phyloP scores from a whole-genome alignment of 2,888 invertebrate species.

The Hyposoter dolosus region DNA sequence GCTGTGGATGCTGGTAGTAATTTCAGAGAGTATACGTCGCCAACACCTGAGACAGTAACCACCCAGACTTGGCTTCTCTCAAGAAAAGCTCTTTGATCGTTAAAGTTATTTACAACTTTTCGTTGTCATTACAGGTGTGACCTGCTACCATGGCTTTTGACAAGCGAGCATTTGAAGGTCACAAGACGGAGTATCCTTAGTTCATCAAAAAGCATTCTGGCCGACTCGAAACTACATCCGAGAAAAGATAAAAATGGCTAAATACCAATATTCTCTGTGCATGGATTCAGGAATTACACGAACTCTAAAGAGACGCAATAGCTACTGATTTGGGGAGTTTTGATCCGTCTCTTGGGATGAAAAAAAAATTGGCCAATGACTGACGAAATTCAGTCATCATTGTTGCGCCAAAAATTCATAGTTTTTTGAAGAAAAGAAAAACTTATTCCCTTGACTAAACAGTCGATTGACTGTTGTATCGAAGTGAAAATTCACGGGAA shows the following conservation, averaged over 20 bases:
- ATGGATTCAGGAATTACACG: no score
- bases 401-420: not conserved
- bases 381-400: not conserved
- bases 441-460: no score
- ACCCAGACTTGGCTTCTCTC: slow-evolving; percentile 5
- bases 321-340: no score
- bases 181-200: not conserved
- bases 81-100: not conserved
- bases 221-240: not conserved
- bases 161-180: not conserved
- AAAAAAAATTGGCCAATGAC: not conserved
- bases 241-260: not conserved
- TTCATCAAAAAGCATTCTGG: not conserved
- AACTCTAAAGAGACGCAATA: no score
- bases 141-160: not conserved
- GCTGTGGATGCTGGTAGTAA: slow-evolving; percentile 13
- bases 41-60: slow-evolving; percentile 13
- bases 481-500: not conserved
- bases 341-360: not conserved
- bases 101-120: not conserved
- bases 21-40: slow-evolving; percentile 3
- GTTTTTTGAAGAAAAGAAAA: not conserved
- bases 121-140: not conserved
- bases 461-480: no score
- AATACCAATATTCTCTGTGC: no score